Evolutionary conservation across 1,140 invertebrate species (phyloP).

Genomic region (Vanessa tameamea): DNA sequence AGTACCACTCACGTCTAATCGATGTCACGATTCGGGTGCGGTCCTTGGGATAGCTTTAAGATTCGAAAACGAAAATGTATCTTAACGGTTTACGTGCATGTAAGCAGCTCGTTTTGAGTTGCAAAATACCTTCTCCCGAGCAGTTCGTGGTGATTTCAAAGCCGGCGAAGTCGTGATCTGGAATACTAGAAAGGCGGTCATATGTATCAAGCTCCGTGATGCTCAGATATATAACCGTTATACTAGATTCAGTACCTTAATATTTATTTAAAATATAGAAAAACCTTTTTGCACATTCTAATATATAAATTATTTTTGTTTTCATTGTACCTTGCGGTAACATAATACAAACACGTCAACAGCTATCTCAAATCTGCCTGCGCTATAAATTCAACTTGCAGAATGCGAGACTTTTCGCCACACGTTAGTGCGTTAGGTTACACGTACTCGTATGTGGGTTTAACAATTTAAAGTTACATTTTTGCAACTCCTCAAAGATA

Average conservation of each 20-base stretch:
- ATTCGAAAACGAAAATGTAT: conserved; percentile 8
- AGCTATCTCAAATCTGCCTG: conserved; percentile 3
- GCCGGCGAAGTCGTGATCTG: conserved; percentile 11
- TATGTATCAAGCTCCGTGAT: conserved; percentile 4
- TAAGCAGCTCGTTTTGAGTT: not conserved
- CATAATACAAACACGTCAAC: not conserved
- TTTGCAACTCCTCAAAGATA: not conserved
- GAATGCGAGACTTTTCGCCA: not conserved
- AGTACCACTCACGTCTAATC: conserved; percentile 65
- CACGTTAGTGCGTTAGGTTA: not conserved
- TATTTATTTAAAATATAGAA: not conserved
- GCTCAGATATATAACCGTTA: not conserved
- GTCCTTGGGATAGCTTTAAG: conserved; percentile 20
- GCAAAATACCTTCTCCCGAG: not conserved
- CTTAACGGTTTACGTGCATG: conserved; percentile 15
- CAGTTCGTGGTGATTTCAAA: conserved; percentile 5
- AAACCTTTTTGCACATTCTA: not conserved
- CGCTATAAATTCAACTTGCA: not conserved
- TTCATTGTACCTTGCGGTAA: not conserved
- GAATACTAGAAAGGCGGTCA: conserved; percentile 11
- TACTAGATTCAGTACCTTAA: not conserved
- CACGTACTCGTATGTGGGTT: not conserved
- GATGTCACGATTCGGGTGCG: conserved; percentile 68
- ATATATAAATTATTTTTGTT: not conserved
- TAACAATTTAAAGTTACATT: not conserved